Percentiles rank a stretch among this genome's conserved stretches.
These are phyloP conservation scores for Heterohyrax brucei DNA, from an alignment of 2,797 vertebrate genomes.

Conservation along the genomic window DNA sequence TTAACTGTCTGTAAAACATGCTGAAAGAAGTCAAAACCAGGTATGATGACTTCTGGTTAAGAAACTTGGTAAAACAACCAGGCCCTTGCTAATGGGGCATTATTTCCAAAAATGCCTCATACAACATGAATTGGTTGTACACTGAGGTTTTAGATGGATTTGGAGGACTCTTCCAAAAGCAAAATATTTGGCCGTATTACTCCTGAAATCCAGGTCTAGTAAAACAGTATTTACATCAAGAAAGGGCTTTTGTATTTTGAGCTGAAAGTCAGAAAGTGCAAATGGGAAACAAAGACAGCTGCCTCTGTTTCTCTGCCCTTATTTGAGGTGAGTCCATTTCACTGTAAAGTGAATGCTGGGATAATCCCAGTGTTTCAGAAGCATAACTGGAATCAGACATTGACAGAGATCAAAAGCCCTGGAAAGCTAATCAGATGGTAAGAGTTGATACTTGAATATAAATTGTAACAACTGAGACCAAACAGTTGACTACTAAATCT, in stretches of 20 bases:
- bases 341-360: slow-evolving; percentile 34
- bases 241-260: slow-evolving; percentile 37
- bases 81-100: neutral
- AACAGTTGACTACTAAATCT: neutral
- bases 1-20: neutral
- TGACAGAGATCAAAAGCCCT: neutral
- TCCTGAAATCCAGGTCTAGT: slow-evolving; percentile 25
- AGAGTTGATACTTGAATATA: neutral
- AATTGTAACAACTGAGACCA: neutral
- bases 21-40: slow-evolving; percentile 43
- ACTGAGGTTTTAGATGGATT: slow-evolving; percentile 22
- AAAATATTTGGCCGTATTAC: slow-evolving; percentile 30
- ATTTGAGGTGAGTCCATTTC: neutral
- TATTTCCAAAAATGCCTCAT: slow-evolving; percentile 1
- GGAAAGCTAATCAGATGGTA: neutral
- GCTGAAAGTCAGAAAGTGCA: slow-evolving; percentile 16
- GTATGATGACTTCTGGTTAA: neutral
- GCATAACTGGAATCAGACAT: neutral
- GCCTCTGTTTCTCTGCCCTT: neutral
- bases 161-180: slow-evolving; percentile 10
- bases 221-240: slow-evolving; percentile 13
- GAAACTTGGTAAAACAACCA: slow-evolving; percentile 54
- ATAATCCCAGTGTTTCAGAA: neutral
- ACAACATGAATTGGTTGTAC: slow-evolving; percentile 26
- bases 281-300: neutral